These are phyloP conservation scores for Leptinotarsa peninsularis DNA, from an alignment of 2,888 invertebrate genomes.

Conservation along the genomic window DNA sequence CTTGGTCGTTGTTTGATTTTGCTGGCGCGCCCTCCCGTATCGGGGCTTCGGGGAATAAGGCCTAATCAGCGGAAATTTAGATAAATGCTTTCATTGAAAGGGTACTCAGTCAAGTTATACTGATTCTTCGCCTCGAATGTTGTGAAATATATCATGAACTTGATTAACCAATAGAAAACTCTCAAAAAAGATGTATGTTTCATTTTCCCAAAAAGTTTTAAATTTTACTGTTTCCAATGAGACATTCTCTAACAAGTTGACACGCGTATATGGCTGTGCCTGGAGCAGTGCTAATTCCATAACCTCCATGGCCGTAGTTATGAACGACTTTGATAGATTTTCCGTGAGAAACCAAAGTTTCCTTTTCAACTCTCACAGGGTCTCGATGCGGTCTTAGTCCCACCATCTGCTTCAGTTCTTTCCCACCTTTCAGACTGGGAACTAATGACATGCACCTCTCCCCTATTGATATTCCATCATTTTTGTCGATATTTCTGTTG, in stretches of 20 bases:
- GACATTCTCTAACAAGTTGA: slow-evolving; percentile 72
- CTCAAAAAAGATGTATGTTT: too few relatives aligned
- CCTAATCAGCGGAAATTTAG: too few relatives aligned
- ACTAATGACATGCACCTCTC: slow-evolving; percentile 81
- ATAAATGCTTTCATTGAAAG: too few relatives aligned
- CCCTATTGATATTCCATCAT: slow-evolving; percentile 82
- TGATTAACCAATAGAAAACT: too few relatives aligned
- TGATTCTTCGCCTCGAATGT: too few relatives aligned
- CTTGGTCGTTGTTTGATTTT: too few relatives aligned
- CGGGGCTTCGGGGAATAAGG: too few relatives aligned
- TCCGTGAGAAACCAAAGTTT: slow-evolving; percentile 64
- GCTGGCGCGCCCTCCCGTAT: too few relatives aligned
- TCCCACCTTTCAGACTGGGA: slow-evolving; percentile 76
- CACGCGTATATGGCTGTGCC: slow-evolving; percentile 87
- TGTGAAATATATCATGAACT: too few relatives aligned
- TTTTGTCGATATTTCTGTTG: slow-evolving; percentile 73
- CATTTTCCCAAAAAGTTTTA: slow-evolving; percentile 38
- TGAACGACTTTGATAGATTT: slow-evolving; percentile 79
- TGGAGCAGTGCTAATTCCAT: slow-evolving; percentile 90
- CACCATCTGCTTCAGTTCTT: slow-evolving; percentile 75
- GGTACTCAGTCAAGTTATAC: too few relatives aligned
- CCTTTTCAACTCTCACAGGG: slow-evolving; percentile 79
- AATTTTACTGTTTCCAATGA: slow-evolving; percentile 62
- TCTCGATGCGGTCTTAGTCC: slow-evolving; percentile 87
- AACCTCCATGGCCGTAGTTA: slow-evolving; percentile 96